These are phyloP conservation scores for Grus americana DNA, from an alignment of 2,113 vertebrate species.

Conservation along the genomic window DNA sequence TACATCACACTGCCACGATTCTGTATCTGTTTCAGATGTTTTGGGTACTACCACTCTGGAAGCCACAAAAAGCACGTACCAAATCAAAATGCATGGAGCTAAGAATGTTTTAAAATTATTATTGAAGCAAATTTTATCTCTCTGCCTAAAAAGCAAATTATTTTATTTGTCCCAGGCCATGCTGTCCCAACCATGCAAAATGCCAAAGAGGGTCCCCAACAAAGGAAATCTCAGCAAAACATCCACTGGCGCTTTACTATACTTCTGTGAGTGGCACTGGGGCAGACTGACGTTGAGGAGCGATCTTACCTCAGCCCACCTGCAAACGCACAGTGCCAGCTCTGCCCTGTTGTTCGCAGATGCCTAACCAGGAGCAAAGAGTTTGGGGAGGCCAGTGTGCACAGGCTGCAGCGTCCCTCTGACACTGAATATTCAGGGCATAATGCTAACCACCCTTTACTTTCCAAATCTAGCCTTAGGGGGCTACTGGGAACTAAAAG, in stretches of 20 bases:
- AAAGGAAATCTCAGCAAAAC: background rate
- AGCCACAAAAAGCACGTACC: background rate
- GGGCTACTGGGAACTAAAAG: background rate
- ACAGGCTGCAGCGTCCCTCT: background rate
- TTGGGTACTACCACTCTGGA: background rate
- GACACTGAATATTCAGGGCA: background rate
- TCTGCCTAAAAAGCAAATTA: background rate
- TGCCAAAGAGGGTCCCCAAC: background rate
- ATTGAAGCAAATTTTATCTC: background rate
- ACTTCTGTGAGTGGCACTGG: background rate
- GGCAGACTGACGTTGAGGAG: background rate
- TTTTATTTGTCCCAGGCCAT: background rate
- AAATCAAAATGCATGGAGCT: background rate
- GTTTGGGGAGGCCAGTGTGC: background rate
- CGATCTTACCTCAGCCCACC: background rate
- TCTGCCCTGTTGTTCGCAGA: background rate
- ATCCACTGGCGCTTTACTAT: background rate
- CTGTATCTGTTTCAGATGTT: background rate
- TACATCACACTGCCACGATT: background rate
- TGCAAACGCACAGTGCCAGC: background rate
- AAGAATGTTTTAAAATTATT: background rate
- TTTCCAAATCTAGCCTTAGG: background rate
- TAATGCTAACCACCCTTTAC: background rate
- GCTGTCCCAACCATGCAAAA: accelerated
- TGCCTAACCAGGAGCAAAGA: background rate